Evolutionary conservation across 2,113 vertebrate species (phyloP).

Genomic region (Bos indicus): DNA sequence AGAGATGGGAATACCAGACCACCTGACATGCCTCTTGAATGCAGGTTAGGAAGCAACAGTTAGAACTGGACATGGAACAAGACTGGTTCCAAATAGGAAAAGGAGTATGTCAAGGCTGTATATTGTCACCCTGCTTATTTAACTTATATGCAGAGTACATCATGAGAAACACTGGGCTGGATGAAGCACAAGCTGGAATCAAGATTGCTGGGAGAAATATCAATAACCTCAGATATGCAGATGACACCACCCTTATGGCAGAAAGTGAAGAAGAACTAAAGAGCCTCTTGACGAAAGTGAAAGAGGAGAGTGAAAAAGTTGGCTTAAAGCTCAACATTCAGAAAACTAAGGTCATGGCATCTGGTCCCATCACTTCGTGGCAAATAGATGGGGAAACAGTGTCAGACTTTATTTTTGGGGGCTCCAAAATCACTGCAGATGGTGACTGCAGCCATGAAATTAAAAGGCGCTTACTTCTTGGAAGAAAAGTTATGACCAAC

Average conservation of each 20-base stretch:
- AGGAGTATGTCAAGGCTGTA: background rate
- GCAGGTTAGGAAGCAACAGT: background rate
- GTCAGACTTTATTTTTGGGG: too few relatives aligned
- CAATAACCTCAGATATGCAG: background rate
- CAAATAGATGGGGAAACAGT: too few relatives aligned
- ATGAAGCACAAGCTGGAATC: background rate
- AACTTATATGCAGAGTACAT: background rate
- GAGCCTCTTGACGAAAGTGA: background rate
- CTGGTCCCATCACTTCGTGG: too few relatives aligned
- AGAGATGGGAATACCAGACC: background rate
- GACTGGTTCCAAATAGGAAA: background rate
- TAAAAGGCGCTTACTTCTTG: too few relatives aligned
- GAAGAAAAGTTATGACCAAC: too few relatives aligned
- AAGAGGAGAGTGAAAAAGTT: too few relatives aligned
- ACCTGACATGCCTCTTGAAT: background rate
- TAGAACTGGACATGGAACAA: background rate
- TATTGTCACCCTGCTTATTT: background rate
- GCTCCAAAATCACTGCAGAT: too few relatives aligned
- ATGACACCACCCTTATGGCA: background rate
- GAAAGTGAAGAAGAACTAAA: background rate
- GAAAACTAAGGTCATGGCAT: too few relatives aligned
- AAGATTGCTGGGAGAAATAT: background rate
- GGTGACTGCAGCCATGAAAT: too few relatives aligned
- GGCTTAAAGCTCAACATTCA: too few relatives aligned
- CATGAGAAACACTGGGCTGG: background rate